Base-by-base conservation (phyloP, 2,113 vertebrate genomes). In the Scomber colias region DNA sequence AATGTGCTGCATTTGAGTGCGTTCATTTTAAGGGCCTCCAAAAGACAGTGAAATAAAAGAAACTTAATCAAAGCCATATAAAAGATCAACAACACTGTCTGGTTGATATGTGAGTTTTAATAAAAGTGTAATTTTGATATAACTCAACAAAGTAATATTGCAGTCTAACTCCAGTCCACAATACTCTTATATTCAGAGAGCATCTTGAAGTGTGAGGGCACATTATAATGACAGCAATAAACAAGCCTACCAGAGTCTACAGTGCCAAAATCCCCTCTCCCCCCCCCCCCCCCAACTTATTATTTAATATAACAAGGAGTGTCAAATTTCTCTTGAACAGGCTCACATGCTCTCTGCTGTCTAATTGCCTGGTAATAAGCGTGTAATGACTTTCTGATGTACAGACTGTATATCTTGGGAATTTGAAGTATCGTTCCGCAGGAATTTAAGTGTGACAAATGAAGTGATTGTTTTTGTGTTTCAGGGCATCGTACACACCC, bases 311-410 rank as follows among this genome's bases (percentile, higher is more conserved):
- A 76, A 76, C 21, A 64, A 56, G 75, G 30, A 69, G 35, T 48
- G 68, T 70, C 57, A 68, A 49, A 69, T 63, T 72, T 70, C 79
- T 88, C 44, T 81, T 74, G 66, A 87, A 82, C 49, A 51, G 73
- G 17, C 67, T 77, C 67, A 48, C 76, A 79, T 69, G 60, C 40
- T 55, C 63, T 30, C 30, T 69, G 62, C 60, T 53, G 46, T 79
- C 79, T 91, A 93, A 92, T 91, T 90, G 88, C 66, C 61, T 82
- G 64, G 46, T 93, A 90, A 92, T 88, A 86, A 78, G 86, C 73
- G 75, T 89, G 90, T 88, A 91, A 91, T 90, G 85, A 93, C 77
- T 90, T 93, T 84, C 80, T 83, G 75, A 88, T 89, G 84, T 80
- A 70, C 72, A 78, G 55, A 57, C 66, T 59, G 55, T 63, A 81